Conservation (phyloP, 2,113 vertebrate genomes). For the Gila orcuttii region DNA sequence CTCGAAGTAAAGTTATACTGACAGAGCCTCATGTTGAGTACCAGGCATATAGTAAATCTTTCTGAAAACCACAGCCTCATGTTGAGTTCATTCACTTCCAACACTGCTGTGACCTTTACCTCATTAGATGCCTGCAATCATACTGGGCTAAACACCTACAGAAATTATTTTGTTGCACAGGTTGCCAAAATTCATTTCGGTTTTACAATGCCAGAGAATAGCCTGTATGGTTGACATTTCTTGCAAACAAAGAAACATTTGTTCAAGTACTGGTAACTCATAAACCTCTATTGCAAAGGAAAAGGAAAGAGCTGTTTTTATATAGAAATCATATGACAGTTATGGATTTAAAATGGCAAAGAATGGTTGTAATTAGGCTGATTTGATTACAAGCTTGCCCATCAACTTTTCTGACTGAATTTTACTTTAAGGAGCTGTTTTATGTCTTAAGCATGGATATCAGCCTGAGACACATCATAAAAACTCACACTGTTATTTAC, state of each 20-base stretch:
- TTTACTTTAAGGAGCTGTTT: constrained; percentile 28
- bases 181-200: constrained; percentile 66
- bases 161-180: constrained; percentile 64
- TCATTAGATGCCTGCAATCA: constrained; percentile 55
- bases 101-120: constrained; percentile 32
- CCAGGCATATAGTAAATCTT: background rate
- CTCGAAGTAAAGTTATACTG: background rate
- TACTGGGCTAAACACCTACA: constrained; percentile 55
- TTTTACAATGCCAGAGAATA: constrained; percentile 58
- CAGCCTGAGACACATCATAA: constrained; percentile 46
- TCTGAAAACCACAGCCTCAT: background rate
- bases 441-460: constrained; percentile 26
- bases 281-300: constrained; percentile 53
- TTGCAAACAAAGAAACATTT: constrained; percentile 57
- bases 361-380: background rate
- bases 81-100: constrained; percentile 4
- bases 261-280: constrained; percentile 60
- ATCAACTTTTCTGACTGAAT: background rate
- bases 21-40: background rate
- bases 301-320: background rate
- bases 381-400: constrained; percentile 31
- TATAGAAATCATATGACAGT: background rate
- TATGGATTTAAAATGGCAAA: background rate
- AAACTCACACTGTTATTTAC: constrained; percentile 30
- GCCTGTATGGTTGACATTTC: constrained; percentile 58